Evolutionary conservation across 2,888 invertebrate genomes (phyloP), one percentile per base, ranked within the genome.

Genomic region (Drosophila suboccidentalis): DNA sequence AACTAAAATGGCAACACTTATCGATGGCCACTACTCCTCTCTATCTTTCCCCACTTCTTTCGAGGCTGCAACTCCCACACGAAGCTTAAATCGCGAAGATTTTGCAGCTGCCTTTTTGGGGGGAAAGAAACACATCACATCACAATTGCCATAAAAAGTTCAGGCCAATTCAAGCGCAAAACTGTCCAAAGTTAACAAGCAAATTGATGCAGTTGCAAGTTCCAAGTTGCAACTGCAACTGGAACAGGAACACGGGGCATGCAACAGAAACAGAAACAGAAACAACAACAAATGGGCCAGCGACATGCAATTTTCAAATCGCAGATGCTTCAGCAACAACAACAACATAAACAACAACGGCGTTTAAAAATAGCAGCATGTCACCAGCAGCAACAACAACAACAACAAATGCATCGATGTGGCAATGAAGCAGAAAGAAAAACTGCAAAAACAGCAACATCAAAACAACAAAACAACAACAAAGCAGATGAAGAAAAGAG

Each of bases 281-380:
- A 63, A 19, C 63, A 66, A 53, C 72, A 72, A 67, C 75, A 82
- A 86, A 82, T 78, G 76, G 80, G 65, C 67, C 74, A 77, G 71
- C 83, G 55, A 73, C 83, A 83, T 78, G 82, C 86, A 75, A 72
- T 74, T 84, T 86, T 66, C 64, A 79, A 84, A 80, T 80, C 72
- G 69, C 68, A 78, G 78, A 76, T 78, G 71, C 69, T 78, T 46
- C 59, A 62, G 26, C 64, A 75, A 60, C 58, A 74, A 22, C 62
- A 29, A 46, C 59, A 62, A 38, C 61, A n/a, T n/a, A n/a, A 75
- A 60, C 62, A 71, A 57, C 58, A 74, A 22, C 62, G 57, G 39
- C 72, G 66, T 86, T 83, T 88, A 87, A 79, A 88, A 88, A 87
- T 88, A 87, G 88, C 81, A 71, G 49, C 78, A 80, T 84, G 85